Evolutionary conservation across 2,888 invertebrate genomes (phyloP).

Genomic region (Drosophila birchii): DNA sequence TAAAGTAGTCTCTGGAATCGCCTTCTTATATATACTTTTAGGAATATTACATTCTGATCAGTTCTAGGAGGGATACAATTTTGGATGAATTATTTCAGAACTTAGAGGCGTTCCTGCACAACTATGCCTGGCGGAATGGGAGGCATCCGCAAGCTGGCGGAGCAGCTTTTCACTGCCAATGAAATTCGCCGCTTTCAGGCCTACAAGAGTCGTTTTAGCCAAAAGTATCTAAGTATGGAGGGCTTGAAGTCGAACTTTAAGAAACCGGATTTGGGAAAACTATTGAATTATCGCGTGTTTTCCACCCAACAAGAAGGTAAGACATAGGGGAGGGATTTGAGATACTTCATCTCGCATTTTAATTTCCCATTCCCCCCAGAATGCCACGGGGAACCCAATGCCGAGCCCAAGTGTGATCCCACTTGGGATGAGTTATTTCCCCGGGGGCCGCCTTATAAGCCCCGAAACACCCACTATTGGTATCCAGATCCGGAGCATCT

Average conservation of each 20-base stretch:
- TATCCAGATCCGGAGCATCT: conserved; percentile 88
- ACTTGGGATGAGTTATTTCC: conserved; percentile 21
- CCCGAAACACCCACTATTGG: conserved; percentile 84
- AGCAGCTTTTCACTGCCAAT: conserved; percentile 60
- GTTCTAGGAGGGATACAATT: no score
- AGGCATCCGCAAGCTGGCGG: conserved; percentile 56
- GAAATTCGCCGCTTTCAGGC: conserved; percentile 59
- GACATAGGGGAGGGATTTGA: conserved; percentile 1
- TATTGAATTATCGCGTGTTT: conserved; percentile 46
- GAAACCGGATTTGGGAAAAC: conserved; percentile 44
- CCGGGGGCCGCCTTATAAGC: conserved; percentile 43
- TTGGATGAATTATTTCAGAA: no score
- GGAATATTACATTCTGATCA: no score
- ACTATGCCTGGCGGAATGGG: conserved; percentile 41
- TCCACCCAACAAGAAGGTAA: conserved; percentile 38
- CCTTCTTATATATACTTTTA: neutral
- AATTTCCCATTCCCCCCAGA: neutral
- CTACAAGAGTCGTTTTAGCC: conserved; percentile 33
- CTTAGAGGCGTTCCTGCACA: neutral
- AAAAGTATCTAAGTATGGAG: conserved; percentile 46
- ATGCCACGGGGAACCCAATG: neutral
- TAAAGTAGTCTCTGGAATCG: neutral
- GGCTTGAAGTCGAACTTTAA: conserved; percentile 30
- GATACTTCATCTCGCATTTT: no score
- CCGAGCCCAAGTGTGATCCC: conserved; percentile 31